These are phyloP conservation scores for Rallus limicola DNA, from an alignment of 2,113 vertebrate species.

Conservation along the genomic window DNA sequence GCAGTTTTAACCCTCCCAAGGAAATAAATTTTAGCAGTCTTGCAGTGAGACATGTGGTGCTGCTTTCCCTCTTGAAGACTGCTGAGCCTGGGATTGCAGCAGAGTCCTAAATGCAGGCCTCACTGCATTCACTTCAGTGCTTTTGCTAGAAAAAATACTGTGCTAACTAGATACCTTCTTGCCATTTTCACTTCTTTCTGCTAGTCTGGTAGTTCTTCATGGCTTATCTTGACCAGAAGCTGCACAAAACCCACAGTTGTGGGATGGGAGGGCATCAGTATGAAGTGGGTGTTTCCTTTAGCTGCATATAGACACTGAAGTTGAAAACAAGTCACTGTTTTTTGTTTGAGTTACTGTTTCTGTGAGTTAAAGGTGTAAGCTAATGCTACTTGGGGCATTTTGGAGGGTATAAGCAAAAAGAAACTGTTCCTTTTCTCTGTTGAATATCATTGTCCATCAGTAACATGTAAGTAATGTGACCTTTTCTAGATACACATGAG, in stretches of 20 bases:
- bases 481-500: neutral
- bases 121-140: neutral
- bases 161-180: neutral
- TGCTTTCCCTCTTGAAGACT: neutral
- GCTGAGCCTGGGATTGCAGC: neutral
- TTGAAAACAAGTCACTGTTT: neutral
- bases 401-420: neutral
- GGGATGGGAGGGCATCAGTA: rapidly evolving
- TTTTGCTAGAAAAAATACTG: neutral
- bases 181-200: neutral
- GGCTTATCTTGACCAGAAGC: neutral
- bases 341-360: neutral
- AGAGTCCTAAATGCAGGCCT: neutral
- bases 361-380: neutral
- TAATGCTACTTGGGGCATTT: neutral
- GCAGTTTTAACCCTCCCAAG: neutral
- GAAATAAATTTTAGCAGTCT: neutral
- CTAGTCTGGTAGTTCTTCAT: neutral
- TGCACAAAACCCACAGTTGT: neutral
- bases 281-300: neutral
- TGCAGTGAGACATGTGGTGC: neutral
- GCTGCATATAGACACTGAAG: neutral
- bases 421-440: neutral
- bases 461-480: neutral
- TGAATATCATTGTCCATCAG: neutral